These are phyloP conservation scores for Chaitophorus viminalis DNA, from an alignment of 2,888 invertebrate species.

Conservation along the genomic window DNA sequence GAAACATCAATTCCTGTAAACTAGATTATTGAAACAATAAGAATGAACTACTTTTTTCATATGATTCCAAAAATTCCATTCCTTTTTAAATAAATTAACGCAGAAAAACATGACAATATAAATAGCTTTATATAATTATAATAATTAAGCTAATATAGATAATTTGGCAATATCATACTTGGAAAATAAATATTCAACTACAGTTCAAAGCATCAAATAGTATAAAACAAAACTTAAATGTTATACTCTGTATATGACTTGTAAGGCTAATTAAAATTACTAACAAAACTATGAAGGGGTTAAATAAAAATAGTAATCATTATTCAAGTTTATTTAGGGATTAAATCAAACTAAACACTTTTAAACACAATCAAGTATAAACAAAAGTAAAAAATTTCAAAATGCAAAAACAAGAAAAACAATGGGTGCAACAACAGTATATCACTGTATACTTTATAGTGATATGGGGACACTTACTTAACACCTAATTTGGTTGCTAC, in stretches of 20 bases:
- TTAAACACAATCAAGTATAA: slow-evolving; percentile 49
- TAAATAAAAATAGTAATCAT: slow-evolving; percentile 64
- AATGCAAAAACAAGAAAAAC: slow-evolving; percentile 62
- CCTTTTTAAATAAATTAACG: not conserved
- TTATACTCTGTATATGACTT: not conserved
- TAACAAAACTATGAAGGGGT: slow-evolving; percentile 43
- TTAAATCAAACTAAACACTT: slow-evolving; percentile 53
- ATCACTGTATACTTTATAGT: slow-evolving; percentile 45
- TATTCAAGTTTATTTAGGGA: slow-evolving; percentile 45
- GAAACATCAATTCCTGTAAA: not conserved
- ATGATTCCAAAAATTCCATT: not conserved
- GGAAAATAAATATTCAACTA: not conserved
- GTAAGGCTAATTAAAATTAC: not conserved
- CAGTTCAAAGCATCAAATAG: not conserved
- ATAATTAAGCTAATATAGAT: no score
- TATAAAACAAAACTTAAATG: not conserved
- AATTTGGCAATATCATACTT: not conserved
- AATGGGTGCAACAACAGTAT: slow-evolving; percentile 35
- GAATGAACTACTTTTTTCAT: not conserved
- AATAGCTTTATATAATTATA: no score
- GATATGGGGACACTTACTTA: slow-evolving; percentile 79
- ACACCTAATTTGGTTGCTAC: slow-evolving; percentile 94
- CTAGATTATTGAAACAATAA: not conserved
- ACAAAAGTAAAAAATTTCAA: slow-evolving; percentile 62
- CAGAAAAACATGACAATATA: not conserved